Conservation (phyloP, 1,140 invertebrate species). For the Drosophila chauvacae region DNA sequence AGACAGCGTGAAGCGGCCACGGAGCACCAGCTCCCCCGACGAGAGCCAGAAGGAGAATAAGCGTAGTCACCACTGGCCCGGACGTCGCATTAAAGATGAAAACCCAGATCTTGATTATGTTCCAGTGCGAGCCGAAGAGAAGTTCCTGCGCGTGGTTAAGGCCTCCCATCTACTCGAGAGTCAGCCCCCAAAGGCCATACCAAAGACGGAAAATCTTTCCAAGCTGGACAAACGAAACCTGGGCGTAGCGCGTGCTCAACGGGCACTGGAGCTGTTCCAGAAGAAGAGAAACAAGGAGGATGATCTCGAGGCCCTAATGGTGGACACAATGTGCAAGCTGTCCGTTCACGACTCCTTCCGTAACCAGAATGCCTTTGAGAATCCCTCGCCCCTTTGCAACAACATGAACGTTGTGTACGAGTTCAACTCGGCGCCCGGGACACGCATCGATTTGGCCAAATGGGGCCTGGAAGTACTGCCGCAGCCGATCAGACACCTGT, state of each 20-base stretch:
- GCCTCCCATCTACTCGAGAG: slow-evolving; percentile 13
- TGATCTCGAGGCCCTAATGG: slow-evolving; percentile 39
- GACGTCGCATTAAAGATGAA: not conserved
- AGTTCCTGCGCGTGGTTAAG: slow-evolving; percentile 13
- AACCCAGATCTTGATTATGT: slow-evolving; percentile 3
- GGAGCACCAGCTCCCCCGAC: not conserved
- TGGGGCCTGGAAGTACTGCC: slow-evolving; percentile 61
- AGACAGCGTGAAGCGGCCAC: slow-evolving; percentile 15
- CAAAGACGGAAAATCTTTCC: not conserved
- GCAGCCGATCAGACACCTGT: slow-evolving; percentile 21
- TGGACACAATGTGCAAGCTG: slow-evolving; percentile 53
- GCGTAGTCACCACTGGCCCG: not conserved
- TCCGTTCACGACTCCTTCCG: slow-evolving; percentile 27
- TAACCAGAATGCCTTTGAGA: slow-evolving; percentile 37
- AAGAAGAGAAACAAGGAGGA: slow-evolving; percentile 13
- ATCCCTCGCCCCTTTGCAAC: slow-evolving; percentile 61
- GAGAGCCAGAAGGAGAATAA: slow-evolving; percentile 8
- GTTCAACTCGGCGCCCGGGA: slow-evolving; percentile 55
- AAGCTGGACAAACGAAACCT: slow-evolving; percentile 27
- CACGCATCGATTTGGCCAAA: slow-evolving; percentile 41
- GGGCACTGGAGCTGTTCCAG: slow-evolving; percentile 10
- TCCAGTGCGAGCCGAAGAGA: slow-evolving; percentile 5
- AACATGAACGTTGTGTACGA: slow-evolving; percentile 64
- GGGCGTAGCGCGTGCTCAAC: slow-evolving; percentile 31
- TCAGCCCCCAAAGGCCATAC: not conserved